Base-by-base conservation (phyloP, 2,797 vertebrate species). In the Telmatherina bonti region DNA sequence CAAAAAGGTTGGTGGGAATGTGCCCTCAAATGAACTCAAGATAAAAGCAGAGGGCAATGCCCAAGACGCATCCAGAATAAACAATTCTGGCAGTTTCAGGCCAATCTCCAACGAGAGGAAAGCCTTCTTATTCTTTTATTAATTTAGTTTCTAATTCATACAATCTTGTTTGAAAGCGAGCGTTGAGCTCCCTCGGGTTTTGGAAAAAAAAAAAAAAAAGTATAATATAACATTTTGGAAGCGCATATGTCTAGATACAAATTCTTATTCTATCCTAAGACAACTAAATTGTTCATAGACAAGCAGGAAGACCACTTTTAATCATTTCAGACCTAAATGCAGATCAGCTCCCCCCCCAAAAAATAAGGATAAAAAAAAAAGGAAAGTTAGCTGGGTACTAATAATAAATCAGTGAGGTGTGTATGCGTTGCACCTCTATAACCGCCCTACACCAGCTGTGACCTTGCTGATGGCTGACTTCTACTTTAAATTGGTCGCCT, bases 381-480 rank as follows among this genome's bases (percentile, higher is more conserved):
- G 47, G 26, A 16, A 53, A 31, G 53, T 64, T 51, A 20, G 56
- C 63, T 66, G 57, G 60, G 58, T n/a, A 9, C 15, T 61, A 47
- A 65, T 74, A 77, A 79, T 70, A 53, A 71, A 45, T 47, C 9
- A 29, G 65, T 61, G 59, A 53, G 62, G 70, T 62, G 54, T 78
- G 57, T 79, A 82, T 76, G 54, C 67, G 61, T 71, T 74, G 76
- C 7, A 31, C 53, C 68, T 52, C 63, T 75, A 56, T 76, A 79
- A 78, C 79, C 67, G 30, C 52, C 55, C 81, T 71, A 79, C 62
- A 78, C 72, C 59, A 45, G 30, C 22, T 24, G 66, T 79, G 78
- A 87, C 87, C 84, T 74, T 74, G 78, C 68, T 73, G 61, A 68
- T 82, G 87, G 84, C 76, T 31, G 66, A 27, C 60, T 80, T 81